Percentiles rank a stretch among this genome's conserved stretches.
Evolutionary conservation across 2,113 vertebrate species (phyloP).

Genomic region (Hippocampus zosterae): DNA sequence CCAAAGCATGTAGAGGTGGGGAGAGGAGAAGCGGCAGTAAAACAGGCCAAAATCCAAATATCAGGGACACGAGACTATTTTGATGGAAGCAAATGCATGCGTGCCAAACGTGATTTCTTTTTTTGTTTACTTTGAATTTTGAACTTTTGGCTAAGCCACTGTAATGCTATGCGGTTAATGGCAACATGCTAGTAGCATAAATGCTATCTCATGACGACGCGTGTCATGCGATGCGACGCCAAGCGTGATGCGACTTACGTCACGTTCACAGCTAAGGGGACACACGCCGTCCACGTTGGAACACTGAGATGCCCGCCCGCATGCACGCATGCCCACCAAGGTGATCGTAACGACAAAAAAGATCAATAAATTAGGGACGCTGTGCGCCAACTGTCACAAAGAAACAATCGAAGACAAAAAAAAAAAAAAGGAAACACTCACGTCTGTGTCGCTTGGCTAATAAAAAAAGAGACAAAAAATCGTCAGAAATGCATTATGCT

Average conservation of each 20-base stretch:
- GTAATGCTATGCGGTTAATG: too few species aligned
- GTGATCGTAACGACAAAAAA: not conserved
- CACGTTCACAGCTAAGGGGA: conserved; percentile 72
- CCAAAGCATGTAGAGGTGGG: too few species aligned
- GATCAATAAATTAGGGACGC: not conserved
- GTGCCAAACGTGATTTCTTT: too few species aligned
- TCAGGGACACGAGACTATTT: too few species aligned
- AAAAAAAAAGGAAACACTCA: conserved; percentile 36
- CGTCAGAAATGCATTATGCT: not conserved
- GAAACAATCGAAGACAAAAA: not conserved
- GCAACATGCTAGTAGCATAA: too few species aligned
- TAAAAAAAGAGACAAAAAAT: not conserved
- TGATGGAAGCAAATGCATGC: too few species aligned
- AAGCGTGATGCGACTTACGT: conserved; percentile 52
- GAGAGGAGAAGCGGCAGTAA: too few species aligned
- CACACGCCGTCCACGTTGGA: conserved; percentile 68
- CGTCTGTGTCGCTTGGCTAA: conserved; percentile 60
- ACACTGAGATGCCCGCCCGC: conserved; percentile 54
- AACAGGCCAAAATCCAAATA: too few species aligned
- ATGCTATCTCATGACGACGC: not conserved
- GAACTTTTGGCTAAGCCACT: too few species aligned
- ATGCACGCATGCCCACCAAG: not conserved
- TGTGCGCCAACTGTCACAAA: not conserved
- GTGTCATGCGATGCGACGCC: not conserved
- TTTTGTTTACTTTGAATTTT: too few species aligned